Base-by-base conservation (phyloP, 2,797 vertebrate species). In the Coendou prehensilis region DNA sequence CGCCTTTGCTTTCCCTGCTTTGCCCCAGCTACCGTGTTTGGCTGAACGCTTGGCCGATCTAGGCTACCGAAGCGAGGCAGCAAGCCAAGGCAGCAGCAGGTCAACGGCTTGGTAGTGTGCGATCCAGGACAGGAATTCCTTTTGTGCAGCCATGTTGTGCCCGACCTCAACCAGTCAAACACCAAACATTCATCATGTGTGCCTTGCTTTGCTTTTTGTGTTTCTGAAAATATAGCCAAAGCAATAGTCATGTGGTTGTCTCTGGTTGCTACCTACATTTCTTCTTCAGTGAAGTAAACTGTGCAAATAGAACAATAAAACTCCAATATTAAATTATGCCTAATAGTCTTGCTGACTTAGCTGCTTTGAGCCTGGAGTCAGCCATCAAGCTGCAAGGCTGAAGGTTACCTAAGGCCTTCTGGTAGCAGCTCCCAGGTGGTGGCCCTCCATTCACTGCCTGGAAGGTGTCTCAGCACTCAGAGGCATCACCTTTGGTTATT, bases 181-280 rank as follows among this genome's bases (percentile, higher is more conserved):
- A 41, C 41, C 30, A 41, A 47, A 47, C 37, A 54, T 81, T 30
- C 64, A 15, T n/a, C 23, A 14, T 80, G 7, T 47, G 5, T 63
- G 30, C n/a, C n/a, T 93, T 89, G 22, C n/a, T 87, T 89, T 88
- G 33, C 15, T 10, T 56, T 93, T 47, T 47, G 9, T 23, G 0
- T 67, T 87, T 88, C 50, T 93, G 79, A 89, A 93, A 91, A 81
- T 84, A 79, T 63, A 17, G 10, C 45, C 69, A 52, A 75, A 84
- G 8, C 57, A 63, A 18, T 75, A 14, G 41, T 91, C 18, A 61
- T 52, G 83, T 87, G 63, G 26, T 6, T 64, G 61, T 92, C 9
- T 85, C 28, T 56, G 28, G 3, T 84, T 81, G 78, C 45, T 88
- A 37, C 37, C 17, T 90, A 73, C 18, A 41, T 87, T 84, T 87